Evolutionary conservation across 2,888 invertebrate species (phyloP).

Genomic region (Ptychoptera contaminata): DNA sequence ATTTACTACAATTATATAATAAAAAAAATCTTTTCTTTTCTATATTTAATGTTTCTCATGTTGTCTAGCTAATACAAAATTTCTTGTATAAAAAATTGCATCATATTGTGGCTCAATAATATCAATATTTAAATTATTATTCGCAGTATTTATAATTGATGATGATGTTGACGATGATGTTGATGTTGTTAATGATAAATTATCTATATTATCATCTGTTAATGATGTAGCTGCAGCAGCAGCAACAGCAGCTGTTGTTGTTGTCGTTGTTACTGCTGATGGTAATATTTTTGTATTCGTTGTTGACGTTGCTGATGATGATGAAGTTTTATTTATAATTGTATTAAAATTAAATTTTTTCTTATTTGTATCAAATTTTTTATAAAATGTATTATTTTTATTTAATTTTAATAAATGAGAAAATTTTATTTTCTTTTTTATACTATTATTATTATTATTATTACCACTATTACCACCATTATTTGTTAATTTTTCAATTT

Average conservation of each 20-base stretch:
- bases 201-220: constrained; percentile 3
- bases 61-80: constrained; percentile 7
- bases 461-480: background rate
- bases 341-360: no score
- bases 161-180: constrained; percentile 5
- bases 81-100: constrained; percentile 9
- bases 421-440: no score
- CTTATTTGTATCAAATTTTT: no score
- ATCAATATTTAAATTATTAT: constrained; percentile 4
- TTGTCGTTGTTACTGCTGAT: background rate
- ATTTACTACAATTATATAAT: no score
- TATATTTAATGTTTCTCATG: background rate
- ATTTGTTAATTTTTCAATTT: no score
- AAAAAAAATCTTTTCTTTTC: no score
- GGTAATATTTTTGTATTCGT: background rate
- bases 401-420: background rate
- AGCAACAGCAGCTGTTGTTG: constrained; percentile 14
- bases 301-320: background rate
- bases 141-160: constrained; percentile 7
- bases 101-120: constrained; percentile 9
- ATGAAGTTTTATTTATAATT: background rate
- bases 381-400: background rate
- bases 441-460: background rate
- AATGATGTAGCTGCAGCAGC: constrained; percentile 11
- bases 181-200: constrained; percentile 8